phyloP scores from a whole-genome alignment of 1,140 invertebrate genomes.

The Bicyclus anynana region DNA sequence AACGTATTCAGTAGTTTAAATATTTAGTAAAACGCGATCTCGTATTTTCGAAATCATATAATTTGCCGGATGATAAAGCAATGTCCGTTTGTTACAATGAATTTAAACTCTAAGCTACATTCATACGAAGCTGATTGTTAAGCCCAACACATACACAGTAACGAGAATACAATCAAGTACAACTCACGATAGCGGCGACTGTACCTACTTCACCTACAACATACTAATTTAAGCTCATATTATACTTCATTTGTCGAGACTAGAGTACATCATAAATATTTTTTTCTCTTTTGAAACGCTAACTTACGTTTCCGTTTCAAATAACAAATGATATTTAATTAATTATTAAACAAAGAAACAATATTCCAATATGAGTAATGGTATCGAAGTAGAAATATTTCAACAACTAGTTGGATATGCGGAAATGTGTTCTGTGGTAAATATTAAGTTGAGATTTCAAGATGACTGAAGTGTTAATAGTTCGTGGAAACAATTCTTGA shows the following conservation, averaged over 20 bases:
- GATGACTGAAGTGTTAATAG: neutral
- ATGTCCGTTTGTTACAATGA: slow-evolving; percentile 28
- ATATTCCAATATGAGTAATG: neutral
- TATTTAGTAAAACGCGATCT: too few species aligned
- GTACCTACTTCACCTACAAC: neutral
- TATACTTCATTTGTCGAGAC: neutral
- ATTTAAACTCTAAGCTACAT: slow-evolving; percentile 27
- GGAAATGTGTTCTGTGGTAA: slow-evolving; percentile 4
- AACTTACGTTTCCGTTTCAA: too few species aligned
- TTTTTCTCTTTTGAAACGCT: too few species aligned
- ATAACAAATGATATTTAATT: neutral
- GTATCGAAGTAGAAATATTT: neutral
- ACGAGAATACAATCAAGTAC: slow-evolving; percentile 20
- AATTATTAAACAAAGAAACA: neutral
- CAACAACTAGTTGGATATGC: neutral
- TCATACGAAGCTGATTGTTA: slow-evolving; percentile 25
- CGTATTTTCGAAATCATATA: too few species aligned
- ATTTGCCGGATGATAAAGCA: slow-evolving; percentile 27
- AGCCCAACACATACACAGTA: slow-evolving; percentile 22
- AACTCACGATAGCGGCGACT: slow-evolving; percentile 11
- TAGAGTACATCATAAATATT: too few species aligned
- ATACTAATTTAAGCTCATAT: slow-evolving; percentile 26
- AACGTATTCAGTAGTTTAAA: too few species aligned
- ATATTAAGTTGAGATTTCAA: neutral
- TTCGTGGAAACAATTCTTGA: neutral